Percentiles rank a stretch among this genome's conserved stretches.
These are phyloP conservation scores for Hecatera dysodea DNA, from an alignment of 2,888 invertebrate genomes.

Conservation along the genomic window DNA sequence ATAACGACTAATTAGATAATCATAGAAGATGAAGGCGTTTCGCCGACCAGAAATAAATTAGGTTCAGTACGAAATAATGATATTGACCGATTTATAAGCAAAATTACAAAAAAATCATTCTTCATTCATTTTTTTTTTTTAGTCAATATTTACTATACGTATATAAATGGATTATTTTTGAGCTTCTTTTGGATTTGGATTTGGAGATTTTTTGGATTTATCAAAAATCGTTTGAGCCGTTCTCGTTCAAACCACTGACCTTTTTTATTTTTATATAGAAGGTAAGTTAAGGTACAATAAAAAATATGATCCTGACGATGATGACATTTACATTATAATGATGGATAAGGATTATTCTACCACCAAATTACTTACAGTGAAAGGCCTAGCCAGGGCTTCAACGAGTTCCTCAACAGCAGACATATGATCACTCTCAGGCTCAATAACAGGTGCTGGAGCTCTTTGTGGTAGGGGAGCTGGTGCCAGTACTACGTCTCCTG, in stretches of 20 bases:
- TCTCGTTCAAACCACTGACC: too few relatives aligned
- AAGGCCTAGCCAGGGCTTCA: constrained; percentile 86
- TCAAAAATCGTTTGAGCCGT: too few relatives aligned
- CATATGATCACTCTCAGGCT: constrained; percentile 81
- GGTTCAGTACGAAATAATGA: background rate
- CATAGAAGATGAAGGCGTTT: background rate
- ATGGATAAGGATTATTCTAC: background rate
- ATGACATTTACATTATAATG: too few relatives aligned
- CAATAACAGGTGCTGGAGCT: constrained; percentile 80
- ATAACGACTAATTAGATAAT: background rate
- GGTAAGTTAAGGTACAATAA: too few relatives aligned
- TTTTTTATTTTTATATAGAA: too few relatives aligned
- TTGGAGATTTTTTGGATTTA: too few relatives aligned
- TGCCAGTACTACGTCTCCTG: constrained; percentile 71
- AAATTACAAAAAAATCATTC: too few relatives aligned
- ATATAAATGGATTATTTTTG: too few relatives aligned
- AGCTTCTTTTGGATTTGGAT: too few relatives aligned
- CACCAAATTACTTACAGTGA: constrained; percentile 79
- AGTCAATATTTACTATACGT: too few relatives aligned
- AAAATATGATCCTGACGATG: too few relatives aligned
- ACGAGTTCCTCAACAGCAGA: constrained; percentile 86
- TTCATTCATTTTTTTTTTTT: too few relatives aligned
- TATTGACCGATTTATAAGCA: background rate
- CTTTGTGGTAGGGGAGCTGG: constrained; percentile 85
- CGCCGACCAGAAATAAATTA: background rate